Base-by-base conservation (phyloP, 1,140 invertebrate genomes). In the Aricia agestis region DNA sequence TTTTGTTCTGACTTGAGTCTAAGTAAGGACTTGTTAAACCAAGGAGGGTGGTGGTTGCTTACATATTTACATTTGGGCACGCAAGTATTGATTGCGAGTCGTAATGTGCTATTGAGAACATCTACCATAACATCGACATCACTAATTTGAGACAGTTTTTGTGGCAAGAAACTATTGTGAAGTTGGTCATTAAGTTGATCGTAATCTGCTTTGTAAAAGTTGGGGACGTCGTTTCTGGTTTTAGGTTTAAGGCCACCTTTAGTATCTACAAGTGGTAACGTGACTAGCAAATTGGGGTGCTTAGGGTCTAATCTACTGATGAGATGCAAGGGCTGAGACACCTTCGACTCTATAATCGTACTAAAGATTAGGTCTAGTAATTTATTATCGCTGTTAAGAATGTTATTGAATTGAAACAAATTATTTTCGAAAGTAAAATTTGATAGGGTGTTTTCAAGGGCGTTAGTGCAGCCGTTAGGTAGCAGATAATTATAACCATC, bases 181-280 rank as follows among this genome's bases (percentile, higher is more conserved):
- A 68, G 67, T 15, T 68, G 17, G 2, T 42, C 10, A 2, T 57
- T 15, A 15, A 68, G 11, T 5, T 11, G n/a, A 15, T 10, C 15
- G 19, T 68, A 68, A n/a, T 68, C 67, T 6, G 42, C 67, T n/a
- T 68, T 41, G 11, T 18, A 68, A 10, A 25, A 68, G 31, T 68
- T 68, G 17, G 19, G 41, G 6, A 42, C n/a, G 6, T 59, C n/a
- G n/a, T 7, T 18, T 17, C n/a, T n/a, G 18, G 7, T 59, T 59
- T 59, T 59, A 0, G 58, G 58, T 59, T 17, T n/a, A 10, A 59
- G 15, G 15, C 18, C n/a, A 9, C n/a, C 3, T 59, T 18, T 59
- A 59, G 13, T 9, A 6, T n/a, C 7, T 18, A 7, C n/a, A 19
- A 59, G n/a, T n/a, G 58, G 58, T 59, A 59, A n/a, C 1, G n/a